Percentiles rank a stretch among this genome's conserved stretches.
These are phyloP conservation scores for Podiceps cristatus DNA, from an alignment of 2,113 vertebrate genomes.

Conservation along the genomic window DNA sequence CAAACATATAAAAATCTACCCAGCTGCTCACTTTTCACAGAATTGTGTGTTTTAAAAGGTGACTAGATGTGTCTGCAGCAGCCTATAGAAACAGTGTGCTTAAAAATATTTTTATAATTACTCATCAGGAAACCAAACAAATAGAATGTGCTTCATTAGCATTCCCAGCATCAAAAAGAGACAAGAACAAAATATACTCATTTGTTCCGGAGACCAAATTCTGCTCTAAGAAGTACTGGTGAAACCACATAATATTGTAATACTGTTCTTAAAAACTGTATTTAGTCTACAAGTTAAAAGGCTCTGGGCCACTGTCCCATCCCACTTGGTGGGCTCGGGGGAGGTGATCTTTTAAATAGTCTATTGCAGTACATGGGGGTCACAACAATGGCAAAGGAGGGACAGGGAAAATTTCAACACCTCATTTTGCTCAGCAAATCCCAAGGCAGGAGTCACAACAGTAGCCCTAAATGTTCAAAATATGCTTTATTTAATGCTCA, in stretches of 20 bases:
- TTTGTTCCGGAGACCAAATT: not conserved
- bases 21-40: not conserved
- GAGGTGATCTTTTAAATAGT: no score
- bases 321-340: no score
- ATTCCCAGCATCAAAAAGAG: not conserved
- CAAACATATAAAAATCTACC: not conserved
- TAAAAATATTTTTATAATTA: not conserved
- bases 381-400: no score
- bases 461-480: no score
- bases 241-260: not conserved
- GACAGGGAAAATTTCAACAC: no score
- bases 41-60: not conserved
- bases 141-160: not conserved
- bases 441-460: no score
- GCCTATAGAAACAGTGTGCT: not conserved
- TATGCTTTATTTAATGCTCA: no score
- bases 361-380: no score
- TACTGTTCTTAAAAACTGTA: not conserved
- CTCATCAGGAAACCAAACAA: not conserved
- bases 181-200: not conserved
- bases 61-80: not conserved
- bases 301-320: not conserved
- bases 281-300: not conserved
- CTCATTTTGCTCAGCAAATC: no score
- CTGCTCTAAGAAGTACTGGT: not conserved